A percentile compares a stretch with the other conserved stretches of the same genome.
phyloP scores from a whole-genome alignment of 1,140 invertebrate species.

The Aphelenchoides fujianensis region DNA sequence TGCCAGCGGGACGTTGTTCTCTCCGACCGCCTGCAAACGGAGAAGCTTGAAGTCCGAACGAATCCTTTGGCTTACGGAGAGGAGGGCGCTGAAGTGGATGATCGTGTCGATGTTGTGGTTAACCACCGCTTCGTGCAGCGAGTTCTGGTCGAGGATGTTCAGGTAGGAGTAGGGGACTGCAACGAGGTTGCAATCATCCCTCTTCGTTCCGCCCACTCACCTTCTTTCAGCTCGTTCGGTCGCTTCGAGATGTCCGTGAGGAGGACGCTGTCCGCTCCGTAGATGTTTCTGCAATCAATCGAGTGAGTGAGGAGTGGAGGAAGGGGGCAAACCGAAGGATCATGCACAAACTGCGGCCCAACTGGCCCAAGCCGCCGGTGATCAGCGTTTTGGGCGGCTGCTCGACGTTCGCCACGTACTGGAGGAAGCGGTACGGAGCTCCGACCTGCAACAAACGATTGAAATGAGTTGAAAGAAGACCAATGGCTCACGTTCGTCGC shows the following conservation, averaged over 20 bases:
- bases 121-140: slow-evolving; percentile 78
- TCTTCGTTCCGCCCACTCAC: background rate
- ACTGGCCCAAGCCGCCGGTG: slow-evolving; percentile 74
- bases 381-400: slow-evolving; percentile 32
- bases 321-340: slow-evolving; percentile 63
- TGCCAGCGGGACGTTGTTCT: slow-evolving; percentile 82
- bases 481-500: background rate
- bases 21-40: slow-evolving; percentile 87
- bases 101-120: slow-evolving; percentile 83
- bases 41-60: slow-evolving; percentile 67
- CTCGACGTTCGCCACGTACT: background rate
- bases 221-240: slow-evolving; percentile 23
- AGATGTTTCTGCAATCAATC: slow-evolving; percentile 71
- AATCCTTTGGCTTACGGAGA: slow-evolving; percentile 81
- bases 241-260: slow-evolving; percentile 74
- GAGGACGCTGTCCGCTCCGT: slow-evolving; percentile 79
- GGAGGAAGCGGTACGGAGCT: background rate
- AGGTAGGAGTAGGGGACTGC: slow-evolving; percentile 84
- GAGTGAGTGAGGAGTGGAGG: background rate
- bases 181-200: slow-evolving; percentile 23
- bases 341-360: slow-evolving; percentile 78
- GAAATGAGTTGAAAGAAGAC: background rate
- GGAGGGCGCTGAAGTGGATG: slow-evolving; percentile 83
- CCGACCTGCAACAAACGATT: background rate
- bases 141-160: slow-evolving; percentile 84